phyloP scores from a whole-genome alignment of 2,888 invertebrate genomes.

The Nymphalis polychloros region DNA sequence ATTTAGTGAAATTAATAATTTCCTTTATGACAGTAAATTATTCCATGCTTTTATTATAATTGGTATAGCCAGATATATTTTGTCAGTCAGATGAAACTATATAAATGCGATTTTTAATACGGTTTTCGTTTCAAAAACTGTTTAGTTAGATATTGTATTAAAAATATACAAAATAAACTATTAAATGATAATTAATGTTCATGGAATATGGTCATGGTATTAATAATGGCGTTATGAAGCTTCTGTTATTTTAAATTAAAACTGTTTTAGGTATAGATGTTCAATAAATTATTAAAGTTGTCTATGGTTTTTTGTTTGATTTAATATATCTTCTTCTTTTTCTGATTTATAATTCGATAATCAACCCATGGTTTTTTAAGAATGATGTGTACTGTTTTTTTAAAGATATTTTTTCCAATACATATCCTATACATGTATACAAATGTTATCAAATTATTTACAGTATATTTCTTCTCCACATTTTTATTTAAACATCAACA shows the following conservation, averaged over 20 bases:
- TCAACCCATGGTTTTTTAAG: no score
- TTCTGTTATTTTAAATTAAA: constrained; percentile 25
- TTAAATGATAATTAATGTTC: not conserved
- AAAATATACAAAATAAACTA: not conserved
- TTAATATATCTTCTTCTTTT: not conserved
- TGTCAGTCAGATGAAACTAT: not conserved
- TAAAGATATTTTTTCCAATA: no score
- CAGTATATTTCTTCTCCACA: no score
- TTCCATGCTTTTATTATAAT: not conserved
- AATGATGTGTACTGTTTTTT: no score
- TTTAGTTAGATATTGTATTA: constrained; percentile 10
- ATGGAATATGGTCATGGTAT: constrained; percentile 10
- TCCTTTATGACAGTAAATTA: not conserved
- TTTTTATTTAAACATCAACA: no score
- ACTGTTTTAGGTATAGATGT: constrained; percentile 35
- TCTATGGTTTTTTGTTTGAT: not conserved
- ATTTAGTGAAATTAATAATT: no score
- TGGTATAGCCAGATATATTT: not conserved
- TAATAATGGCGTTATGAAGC: constrained; percentile 18
- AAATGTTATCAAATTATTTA: no score
- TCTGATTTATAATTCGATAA: not conserved
- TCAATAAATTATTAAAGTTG: constrained; percentile 30
- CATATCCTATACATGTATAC: no score
- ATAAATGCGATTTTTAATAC: not conserved
- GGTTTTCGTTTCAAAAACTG: not conserved